These are phyloP conservation scores for Otis tarda DNA, from an alignment of 2,113 vertebrate species.

Conservation along the genomic window DNA sequence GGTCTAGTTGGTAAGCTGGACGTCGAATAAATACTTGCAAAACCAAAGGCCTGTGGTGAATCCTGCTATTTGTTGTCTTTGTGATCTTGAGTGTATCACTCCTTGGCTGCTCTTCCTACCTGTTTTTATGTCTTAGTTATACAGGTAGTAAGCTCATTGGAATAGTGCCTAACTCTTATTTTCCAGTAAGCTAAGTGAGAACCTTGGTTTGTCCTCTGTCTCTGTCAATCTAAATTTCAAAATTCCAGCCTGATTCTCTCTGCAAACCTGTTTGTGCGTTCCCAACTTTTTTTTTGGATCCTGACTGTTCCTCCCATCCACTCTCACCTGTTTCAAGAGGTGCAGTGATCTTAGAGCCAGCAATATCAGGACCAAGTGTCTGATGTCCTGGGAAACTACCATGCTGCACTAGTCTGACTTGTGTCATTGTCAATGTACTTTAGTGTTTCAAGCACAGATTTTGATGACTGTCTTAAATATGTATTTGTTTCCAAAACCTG, in stretches of 20 bases:
- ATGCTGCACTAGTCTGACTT: not conserved
- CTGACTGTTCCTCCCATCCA: not conserved
- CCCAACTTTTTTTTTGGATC: not conserved
- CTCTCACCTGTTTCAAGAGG: not conserved
- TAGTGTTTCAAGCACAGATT: not conserved
- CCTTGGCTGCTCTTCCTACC: not conserved
- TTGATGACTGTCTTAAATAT: not conserved
- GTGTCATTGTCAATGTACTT: not conserved
- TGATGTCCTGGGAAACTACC: not conserved
- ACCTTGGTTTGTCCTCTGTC: not conserved
- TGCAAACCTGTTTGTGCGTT: not conserved
- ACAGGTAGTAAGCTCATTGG: not conserved
- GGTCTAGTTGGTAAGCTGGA: not conserved
- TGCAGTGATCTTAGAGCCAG: not conserved
- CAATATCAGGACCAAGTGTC: not conserved
- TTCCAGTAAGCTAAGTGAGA: not conserved
- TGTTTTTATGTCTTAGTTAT: not conserved
- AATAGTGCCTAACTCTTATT: not conserved
- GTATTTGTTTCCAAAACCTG: not conserved
- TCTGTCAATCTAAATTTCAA: not conserved
- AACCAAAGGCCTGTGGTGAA: not conserved
- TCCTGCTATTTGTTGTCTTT: not conserved
- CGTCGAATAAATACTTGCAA: not conserved
- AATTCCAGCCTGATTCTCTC: not conserved
- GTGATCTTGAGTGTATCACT: not conserved